Evolutionary conservation across 2,113 vertebrate genomes (phyloP), one percentile per base, ranked within the genome.

Genomic region (Ictalurus furcatus): DNA sequence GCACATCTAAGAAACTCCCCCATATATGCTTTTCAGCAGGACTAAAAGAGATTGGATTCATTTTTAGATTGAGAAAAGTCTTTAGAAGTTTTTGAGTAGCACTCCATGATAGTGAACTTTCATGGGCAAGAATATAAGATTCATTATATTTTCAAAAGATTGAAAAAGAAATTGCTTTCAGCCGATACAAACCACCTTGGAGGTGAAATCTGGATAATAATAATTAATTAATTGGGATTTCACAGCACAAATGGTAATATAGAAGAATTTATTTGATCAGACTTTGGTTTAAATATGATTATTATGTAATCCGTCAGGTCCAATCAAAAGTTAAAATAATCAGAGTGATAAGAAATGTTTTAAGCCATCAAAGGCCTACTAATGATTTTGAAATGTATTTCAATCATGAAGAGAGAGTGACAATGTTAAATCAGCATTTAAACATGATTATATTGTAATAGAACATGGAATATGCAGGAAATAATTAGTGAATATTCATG

Each of bases 201-300:
- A 87, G 73, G 74, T 79, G 58, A 76, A 63, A 63, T 61, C 54
- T 52, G 28, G 40, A 79, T 19, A 58, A 63, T 80, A 80, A 67
- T 67, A 65, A 87, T 65, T 23, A 52, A 30, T 30, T 87, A 79
- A 44, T 40, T 65, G 74, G 4, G 12, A 25, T 65, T 61, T 87
- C 23, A 48, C 86, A 34, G 74, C 74, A 21, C 58, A 44, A 30
- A 8, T 5, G 37, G 52, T 7, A 48, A 48, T 48, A 48, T 7
- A 7, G 44, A 48, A 48, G 44, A 48, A 48, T 48, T 48, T 48
- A 0, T 48, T 48, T 48, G 44, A 48, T 48, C 6, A 48, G 44
- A 48, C 44, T 48, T 48, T 48, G 44, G 44, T 48, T 48, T 48
- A 7, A 48, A 48, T 48, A 48, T 0, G 44, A 5, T 48, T 48